Evolutionary conservation across 2,113 vertebrate species (phyloP).

Genomic region (Mormyrus iriodes): DNA sequence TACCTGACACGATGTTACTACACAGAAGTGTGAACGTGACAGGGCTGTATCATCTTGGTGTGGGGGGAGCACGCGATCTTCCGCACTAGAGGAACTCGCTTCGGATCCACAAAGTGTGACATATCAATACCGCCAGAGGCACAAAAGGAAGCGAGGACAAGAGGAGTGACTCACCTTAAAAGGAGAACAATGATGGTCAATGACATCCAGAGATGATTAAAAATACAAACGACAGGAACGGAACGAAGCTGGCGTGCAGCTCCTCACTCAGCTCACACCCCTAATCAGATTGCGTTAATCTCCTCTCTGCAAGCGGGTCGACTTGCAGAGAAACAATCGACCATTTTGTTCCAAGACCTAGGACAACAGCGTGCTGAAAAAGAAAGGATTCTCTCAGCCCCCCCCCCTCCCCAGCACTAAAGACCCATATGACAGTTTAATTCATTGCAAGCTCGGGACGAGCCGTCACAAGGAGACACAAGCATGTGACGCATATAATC

Average conservation of each 20-base stretch:
- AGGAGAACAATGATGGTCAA: background rate
- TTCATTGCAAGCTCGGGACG: slow-evolving; percentile 9
- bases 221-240: background rate
- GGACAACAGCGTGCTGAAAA: background rate
- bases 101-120: background rate
- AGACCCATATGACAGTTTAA: background rate
- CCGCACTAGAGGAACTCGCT: background rate
- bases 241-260: slow-evolving; percentile 24
- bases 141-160: background rate
- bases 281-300: slow-evolving; percentile 96
- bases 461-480: slow-evolving; percentile 33
- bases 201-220: background rate
- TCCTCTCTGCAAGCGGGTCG: slow-evolving; percentile 63
- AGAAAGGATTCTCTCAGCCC: background rate
- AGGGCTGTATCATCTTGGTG: background rate
- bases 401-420: background rate
- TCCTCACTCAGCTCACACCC: slow-evolving; percentile 53
- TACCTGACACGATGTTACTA: background rate
- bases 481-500: slow-evolving; percentile 39
- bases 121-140: too few relatives aligned
- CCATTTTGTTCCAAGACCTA: slow-evolving; percentile 50
- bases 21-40: background rate
- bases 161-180: slow-evolving; percentile 23
- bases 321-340: slow-evolving; percentile 50
- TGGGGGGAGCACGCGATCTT: background rate